Evolutionary conservation across 2,113 vertebrate species (phyloP), one percentile per base, ranked within the genome.

Genomic region (Machaerirhynchus nigripectus): DNA sequence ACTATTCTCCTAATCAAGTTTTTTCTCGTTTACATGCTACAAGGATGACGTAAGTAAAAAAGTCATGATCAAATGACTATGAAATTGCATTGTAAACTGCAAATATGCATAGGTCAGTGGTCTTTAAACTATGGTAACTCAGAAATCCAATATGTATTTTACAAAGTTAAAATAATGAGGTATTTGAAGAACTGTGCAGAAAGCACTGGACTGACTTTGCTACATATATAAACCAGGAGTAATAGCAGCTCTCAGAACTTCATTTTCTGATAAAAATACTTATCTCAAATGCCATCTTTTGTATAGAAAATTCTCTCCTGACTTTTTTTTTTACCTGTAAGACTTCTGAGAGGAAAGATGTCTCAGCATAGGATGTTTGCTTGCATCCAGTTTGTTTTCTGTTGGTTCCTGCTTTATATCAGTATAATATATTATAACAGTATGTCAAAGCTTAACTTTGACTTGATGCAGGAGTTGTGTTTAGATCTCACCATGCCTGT

Each of bases 1-100:
- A 15, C 31, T 69, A 1, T 53, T 78, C 71, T 84, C 92, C 95
- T 98, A 97, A 98, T 84, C 20, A 49, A 79, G 12, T 63, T 82
- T 96, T 97, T 93, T 97, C 95, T 96, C 13, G 44, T 97, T 98
- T 98, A 79, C 97, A 97, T 96, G 97, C 97, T 81, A 87, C 97
- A 94, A 98, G 98, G 98, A 98, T 95, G 98, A 98, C 1, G 98
- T 98, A 98, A 98, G 98, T 98, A 92, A 87, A 84, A 84, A 78
- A 50, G 68, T 55, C 44, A 86, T 95, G 77, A 60, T 95, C 74
- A 90, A 90, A 91, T 74, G 35, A 92, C 42, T 80, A 33, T 91
- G 70, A 91, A 80, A 93, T 87, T 91, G 40, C 71, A 44, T 93
- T 83, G 39, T 88, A 90, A 91, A 83, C 78, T 91, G 55, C 90